Evolutionary conservation across 1,140 invertebrate genomes (phyloP).

Genomic region (Ridgeia piscesae): DNA sequence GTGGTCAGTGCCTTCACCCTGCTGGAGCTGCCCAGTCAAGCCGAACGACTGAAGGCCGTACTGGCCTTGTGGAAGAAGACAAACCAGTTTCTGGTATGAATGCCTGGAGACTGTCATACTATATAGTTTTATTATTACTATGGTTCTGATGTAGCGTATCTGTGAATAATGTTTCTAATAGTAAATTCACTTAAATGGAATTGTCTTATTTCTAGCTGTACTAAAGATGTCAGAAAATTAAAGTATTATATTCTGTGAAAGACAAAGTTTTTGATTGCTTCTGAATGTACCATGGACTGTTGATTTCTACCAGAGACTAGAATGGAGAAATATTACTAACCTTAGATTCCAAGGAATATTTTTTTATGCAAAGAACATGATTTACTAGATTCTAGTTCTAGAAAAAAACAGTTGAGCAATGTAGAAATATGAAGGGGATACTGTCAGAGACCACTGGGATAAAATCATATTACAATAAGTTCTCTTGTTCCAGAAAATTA

Average conservation of each 20-base stretch:
- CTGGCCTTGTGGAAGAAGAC: constrained; percentile 85
- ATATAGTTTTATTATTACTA: not conserved
- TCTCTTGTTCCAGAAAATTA: too few relatives aligned
- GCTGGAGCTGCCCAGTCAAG: constrained; percentile 73
- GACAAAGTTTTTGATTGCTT: not conserved
- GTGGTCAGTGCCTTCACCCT: constrained; percentile 80
- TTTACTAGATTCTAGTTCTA: too few relatives aligned
- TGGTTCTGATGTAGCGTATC: not conserved
- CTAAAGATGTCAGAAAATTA: not conserved
- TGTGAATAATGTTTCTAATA: not conserved
- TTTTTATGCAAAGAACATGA: too few relatives aligned
- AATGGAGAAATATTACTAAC: too few relatives aligned
- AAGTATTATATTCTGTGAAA: not conserved
- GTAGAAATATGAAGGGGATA: too few relatives aligned
- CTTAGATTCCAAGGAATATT: too few relatives aligned
- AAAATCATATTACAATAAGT: too few relatives aligned
- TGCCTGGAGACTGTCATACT: not conserved
- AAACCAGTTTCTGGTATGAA: constrained; percentile 67
- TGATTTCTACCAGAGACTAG: too few relatives aligned
- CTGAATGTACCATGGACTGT: too few relatives aligned
- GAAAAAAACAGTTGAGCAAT: too few relatives aligned
- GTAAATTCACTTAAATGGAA: not conserved
- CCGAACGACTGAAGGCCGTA: constrained; percentile 70
- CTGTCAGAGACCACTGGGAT: too few relatives aligned
- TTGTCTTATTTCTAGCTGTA: not conserved